Evolutionary conservation across 1,140 invertebrate species (phyloP), one percentile per base, ranked within the genome.

Genomic region (Lepidurus arcticus): DNA sequence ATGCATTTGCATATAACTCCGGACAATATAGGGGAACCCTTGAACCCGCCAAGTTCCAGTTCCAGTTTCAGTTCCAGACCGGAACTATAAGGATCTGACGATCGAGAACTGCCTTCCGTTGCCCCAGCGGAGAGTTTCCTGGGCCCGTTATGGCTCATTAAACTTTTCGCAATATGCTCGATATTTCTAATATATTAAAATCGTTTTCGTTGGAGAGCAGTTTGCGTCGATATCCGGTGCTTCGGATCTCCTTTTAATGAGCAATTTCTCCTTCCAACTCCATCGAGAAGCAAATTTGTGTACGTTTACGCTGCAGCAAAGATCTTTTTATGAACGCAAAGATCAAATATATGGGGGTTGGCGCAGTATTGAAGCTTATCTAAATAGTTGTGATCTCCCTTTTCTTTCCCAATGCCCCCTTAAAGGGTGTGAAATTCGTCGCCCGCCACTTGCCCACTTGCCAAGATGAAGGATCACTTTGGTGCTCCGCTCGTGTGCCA

Each of bases 371-470:
- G 16, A 21, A 21, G 53, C 53, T 65, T 65, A 65, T 65, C 53
- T 65, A 65, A 65, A 65, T 21, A 65, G 53, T 65, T 13, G 53
- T 65, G 53, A n/a, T 13, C 16, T 65, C 53, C 4, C 16, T 65
- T 13, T 65, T 13, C 53, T 7, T 65, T 65, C 7, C 16, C 53
- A n/a, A 16, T 9, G 13, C 53, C 53, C 16, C 53, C 21, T 65
- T 65, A 65, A 65, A 65, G 53, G 53, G 53, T 65, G 53, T 65
- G 53, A 65, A 65, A 65, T 65, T 65, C 53, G 53, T 65, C 53
- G 53, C 21, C 13, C 53, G 53, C 16, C 53, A 65, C 53, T 65
- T 7, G 53, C 53, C 53, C 53, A 65, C 53, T 65, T 65, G 53
- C 9, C 53, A 3, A 65, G 53, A 65, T 65, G 53, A 65, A 65